Evolutionary conservation across 2,888 invertebrate genomes (phyloP).

Genomic region (Cantharis lateralis): DNA sequence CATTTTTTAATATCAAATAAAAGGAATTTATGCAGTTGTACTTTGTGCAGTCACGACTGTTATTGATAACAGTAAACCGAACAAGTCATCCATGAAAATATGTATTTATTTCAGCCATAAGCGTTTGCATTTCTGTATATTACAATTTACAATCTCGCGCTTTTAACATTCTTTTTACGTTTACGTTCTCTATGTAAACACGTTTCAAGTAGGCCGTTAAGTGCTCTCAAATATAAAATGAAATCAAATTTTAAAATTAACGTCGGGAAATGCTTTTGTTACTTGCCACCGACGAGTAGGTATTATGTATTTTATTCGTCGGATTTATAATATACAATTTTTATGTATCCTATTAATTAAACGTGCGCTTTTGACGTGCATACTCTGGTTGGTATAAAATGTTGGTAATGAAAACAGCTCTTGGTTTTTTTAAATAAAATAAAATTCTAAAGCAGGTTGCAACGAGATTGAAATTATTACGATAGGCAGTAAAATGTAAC

Average conservation of each 20-base stretch:
- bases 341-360: not conserved
- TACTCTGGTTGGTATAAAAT: not conserved
- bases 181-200: slow-evolving; percentile 23
- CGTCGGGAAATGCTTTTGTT: not conserved
- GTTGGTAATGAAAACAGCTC: not conserved
- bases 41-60: slow-evolving; percentile 35
- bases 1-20: slow-evolving; percentile 19
- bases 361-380: not conserved
- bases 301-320: not conserved
- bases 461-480: not conserved
- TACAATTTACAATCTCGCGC: slow-evolving; percentile 19
- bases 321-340: not conserved
- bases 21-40: slow-evolving; percentile 25
- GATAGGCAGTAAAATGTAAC: not conserved
- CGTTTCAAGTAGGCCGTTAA: slow-evolving; percentile 20
- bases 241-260: slow-evolving; percentile 6
- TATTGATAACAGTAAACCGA: slow-evolving; percentile 37
- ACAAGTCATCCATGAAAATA: slow-evolving; percentile 40
- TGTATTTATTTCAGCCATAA: slow-evolving; percentile 35
- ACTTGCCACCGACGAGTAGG: not conserved
- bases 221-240: slow-evolving; percentile 19
- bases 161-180: slow-evolving; percentile 21
- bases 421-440: not conserved
- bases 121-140: slow-evolving; percentile 27
- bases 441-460: not conserved